Evolutionary conservation across 2,888 invertebrate species (phyloP), one percentile per base, ranked within the genome.

Genomic region (Kryphioiulus occultus): DNA sequence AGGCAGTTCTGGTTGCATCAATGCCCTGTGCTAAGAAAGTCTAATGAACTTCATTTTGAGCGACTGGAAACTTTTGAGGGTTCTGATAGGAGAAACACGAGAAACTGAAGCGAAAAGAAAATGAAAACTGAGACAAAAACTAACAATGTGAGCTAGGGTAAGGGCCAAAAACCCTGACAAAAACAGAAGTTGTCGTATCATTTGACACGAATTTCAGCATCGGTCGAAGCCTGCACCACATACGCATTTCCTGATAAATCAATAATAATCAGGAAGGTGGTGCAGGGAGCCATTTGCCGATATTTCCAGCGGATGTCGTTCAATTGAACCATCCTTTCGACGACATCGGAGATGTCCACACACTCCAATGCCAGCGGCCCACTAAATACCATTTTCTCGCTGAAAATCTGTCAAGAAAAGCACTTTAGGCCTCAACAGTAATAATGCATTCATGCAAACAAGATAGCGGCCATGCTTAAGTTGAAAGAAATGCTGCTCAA

Each of bases 121-220:
- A 68, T 68, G 68, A 68, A 68, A 68, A 68, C 26, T 68, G 68
- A 68, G 68, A 68, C 68, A 68, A 68, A 68, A 68, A 68, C 68
- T 68, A 68, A 68, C 68, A 68, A 68, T 68, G 68, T 68, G 26
- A 22, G 68, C 68, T 22, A 3, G 5, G 68, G 26, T 9, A 68
- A 12, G 68, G 26, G 22, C 26, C n/a, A 9, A 68, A 68, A 10
- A 68, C 68, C 68, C 26, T 26, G 68, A 68, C 68, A 68, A 26
- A 68, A 68, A 12, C 68, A 68, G 68, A 68, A n/a, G n/a, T 22
- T 68, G 68, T 68, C 68, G 68, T 68, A 26, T 68, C 68, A 68
- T 68, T 68, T 68, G 68, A 68, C 68, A 68, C n/a, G 68, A 68
- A 68, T 68, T 68, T 68, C 68, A 26, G 68, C 68, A 26, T 26